Evolutionary conservation across 2,888 invertebrate genomes (phyloP).

Genomic region (Aporophyla lueneburgensis): DNA sequence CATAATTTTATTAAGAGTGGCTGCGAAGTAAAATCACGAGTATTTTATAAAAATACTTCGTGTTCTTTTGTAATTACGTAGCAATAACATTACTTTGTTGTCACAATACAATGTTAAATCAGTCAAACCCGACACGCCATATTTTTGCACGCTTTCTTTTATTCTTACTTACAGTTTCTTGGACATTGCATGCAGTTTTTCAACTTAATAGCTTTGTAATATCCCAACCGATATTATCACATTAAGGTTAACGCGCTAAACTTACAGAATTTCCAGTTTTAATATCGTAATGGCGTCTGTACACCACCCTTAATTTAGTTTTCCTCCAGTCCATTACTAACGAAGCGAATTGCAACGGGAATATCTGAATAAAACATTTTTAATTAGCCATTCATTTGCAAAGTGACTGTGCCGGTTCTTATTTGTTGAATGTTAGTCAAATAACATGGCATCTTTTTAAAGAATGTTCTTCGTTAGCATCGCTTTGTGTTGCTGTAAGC

Average conservation of each 20-base stretch:
- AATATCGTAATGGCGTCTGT: slow-evolving; percentile 72
- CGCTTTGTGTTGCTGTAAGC: neutral
- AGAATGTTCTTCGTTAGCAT: slow-evolving; percentile 13
- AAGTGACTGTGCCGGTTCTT: slow-evolving; percentile 32
- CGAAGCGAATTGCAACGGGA: slow-evolving; percentile 40
- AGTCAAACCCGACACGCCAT: slow-evolving; percentile 25
- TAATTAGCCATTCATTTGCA: slow-evolving; percentile 56
- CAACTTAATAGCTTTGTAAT: slow-evolving; percentile 80
- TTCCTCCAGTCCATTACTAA: slow-evolving; percentile 58
- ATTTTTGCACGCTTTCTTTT: slow-evolving; percentile 11
- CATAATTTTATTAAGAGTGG: neutral
- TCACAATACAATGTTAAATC: slow-evolving; percentile 16
- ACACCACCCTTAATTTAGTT: slow-evolving; percentile 63
- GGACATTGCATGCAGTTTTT: slow-evolving; percentile 64
- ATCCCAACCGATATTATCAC: slow-evolving; percentile 77
- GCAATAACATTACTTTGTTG: slow-evolving; percentile 1
- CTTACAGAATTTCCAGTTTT: slow-evolving; percentile 60
- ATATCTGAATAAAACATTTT: slow-evolving; percentile 58
- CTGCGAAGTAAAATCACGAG: too few relatives aligned
- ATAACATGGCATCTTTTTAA: slow-evolving; percentile 33
- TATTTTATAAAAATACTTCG: neutral
- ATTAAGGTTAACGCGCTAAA: slow-evolving; percentile 76
- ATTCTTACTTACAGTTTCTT: slow-evolving; percentile 17
- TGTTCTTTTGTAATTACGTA: neutral
- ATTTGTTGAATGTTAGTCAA: slow-evolving; percentile 37